Base-by-base conservation (phyloP, 2,113 vertebrate genomes). In the Pipra filicauda region DNA sequence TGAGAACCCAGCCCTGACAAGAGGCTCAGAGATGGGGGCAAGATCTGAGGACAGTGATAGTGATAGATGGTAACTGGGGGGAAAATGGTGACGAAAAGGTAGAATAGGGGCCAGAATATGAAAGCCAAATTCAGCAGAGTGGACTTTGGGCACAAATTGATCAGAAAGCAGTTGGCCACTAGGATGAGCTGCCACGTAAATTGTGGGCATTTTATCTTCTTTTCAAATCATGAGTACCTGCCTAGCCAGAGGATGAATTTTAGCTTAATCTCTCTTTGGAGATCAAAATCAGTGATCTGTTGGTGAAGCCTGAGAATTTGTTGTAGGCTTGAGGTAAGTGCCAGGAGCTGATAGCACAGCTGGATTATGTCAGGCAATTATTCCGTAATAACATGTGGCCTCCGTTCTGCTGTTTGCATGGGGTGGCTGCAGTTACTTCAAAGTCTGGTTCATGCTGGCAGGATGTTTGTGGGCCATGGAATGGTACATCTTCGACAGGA, bases 381-480 rank as follows among this genome's bases (percentile, higher is more conserved):
- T 37, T 51, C 37, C 23, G 51, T 23, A 52, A 43, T 26, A 78
- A 44, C 1, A 0, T 8, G 24, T 61, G 6, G 7, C 12, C 46
- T 73, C 15, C 0, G 1, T 59, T 77, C 61, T 74, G 30, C 37
- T 0, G 0, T 57, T 89, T 81, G 31, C 27, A 6, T 19, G 9
- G 39, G 35, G 27, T 41, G 52, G 35, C 44, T 7, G 13, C 5
- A 19, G 49, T 35, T 81, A 22, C 37, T 86, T 58, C 31, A 22
- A 41, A 62, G 19, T 30, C 35, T 76, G 46, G 12, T n/a, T 65
- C 8, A 2, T 49, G 39, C 44, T 30, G 19, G 17, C 26, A 48
- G 61, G 18, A 15, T 62, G 26, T 28, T 69, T 31, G 31, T 15
- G 22, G 66, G 18, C 15, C 13, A 6, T 0, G 0, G 30, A 46